Base-by-base conservation (phyloP, 2,113 vertebrate genomes). In the Barnardius zonarius region DNA sequence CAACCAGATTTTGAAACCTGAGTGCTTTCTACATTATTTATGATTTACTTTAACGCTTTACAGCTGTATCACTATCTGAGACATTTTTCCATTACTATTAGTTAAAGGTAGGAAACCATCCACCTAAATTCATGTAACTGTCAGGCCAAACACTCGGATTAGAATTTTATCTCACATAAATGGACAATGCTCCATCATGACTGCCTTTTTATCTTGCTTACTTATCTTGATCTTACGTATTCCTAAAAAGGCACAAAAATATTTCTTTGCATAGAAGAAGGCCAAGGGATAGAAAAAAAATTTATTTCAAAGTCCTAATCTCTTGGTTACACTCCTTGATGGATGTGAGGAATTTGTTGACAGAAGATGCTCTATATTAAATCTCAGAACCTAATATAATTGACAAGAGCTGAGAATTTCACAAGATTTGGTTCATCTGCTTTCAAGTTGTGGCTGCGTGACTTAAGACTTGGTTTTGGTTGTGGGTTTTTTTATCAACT, bases 391-490 rank as follows among this genome's bases (percentile, higher is more conserved):
- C n/a, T 90, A 92, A 63, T 70, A 91, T 30, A 88, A 74, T 82
- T 90, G 86, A 66, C 92, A 91, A 88, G 68, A 94, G 22, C 27
- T 78, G 85, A 94, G 44, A 96, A 83, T 80, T 92, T 92, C 86
- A 78, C 76, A 93, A 39, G 91, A 83, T 88, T 92, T 67, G 39
- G 61, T 93, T 96, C 91, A 91, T 93, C 80, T 93, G 68, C 68
- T 94, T 94, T 95, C 73, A 92, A 88, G 72, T 35, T 80, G 67
- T 52, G 27, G 44, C 41, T 86, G 49, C 76, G 31, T 85, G 57
- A 86, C 48, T 66, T 76, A 49, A 93, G 49, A 57, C 30, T 69
- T 93, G 17, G 1, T 69, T 92, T 86, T 54, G 20, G 24, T 72
- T 48, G 15, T 57, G 23, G 4, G 5, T 48, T 39, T 37, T 48